Base-by-base conservation (phyloP, 2,797 vertebrate genomes). In the Phyllotis vaccarum region DNA sequence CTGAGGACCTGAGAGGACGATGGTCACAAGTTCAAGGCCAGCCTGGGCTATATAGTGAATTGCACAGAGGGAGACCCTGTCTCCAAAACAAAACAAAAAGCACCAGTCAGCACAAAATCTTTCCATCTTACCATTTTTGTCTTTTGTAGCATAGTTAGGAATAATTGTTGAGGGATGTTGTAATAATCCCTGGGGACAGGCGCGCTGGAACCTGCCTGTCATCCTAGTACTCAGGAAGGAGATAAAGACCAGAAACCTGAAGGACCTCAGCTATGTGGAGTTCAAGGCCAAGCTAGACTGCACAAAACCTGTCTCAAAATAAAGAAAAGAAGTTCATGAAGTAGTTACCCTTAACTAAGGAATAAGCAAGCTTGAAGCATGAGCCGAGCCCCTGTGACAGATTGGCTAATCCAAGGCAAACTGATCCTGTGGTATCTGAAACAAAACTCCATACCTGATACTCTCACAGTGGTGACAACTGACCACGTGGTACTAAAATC, bases 141-240 rank as follows among this genome's bases (percentile, higher is more conserved):
- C 34, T 90, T 95, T 52, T 91, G 74, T 86, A 74, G 22, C 27
- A 40, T 21, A 93, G 21, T 56, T 75, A 62, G 37, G 16, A 86
- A 86, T 83, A 89, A 72, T 54, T 90, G 22, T 87, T 96, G 70
- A 68, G 12, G 49, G 62, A 60, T 78, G 29, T 54, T 68, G 72
- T 86, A 82, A 86, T 85, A 89, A 86, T 79, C 76, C 17, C 62
- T 87, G 64, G 9, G 58, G 46, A 85, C 82, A 52, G 62, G 31
- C 21, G 37, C 92, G 54, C 52, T 66, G 6, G 62, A 66, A 66
- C 82, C 43, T 85, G 62, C 62, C 62, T 86, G 29, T 68, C 52
- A n/a, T n/a, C 60, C 82, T 66, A 34, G 60, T 11, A n/a, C 31
- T 49, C 43, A 68, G 21, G 46, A 52, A 49, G 21, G 31, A 68